These are phyloP conservation scores for Cossypha polioptera DNA, from an alignment of 2,797 vertebrate genomes.

Conservation along the genomic window DNA sequence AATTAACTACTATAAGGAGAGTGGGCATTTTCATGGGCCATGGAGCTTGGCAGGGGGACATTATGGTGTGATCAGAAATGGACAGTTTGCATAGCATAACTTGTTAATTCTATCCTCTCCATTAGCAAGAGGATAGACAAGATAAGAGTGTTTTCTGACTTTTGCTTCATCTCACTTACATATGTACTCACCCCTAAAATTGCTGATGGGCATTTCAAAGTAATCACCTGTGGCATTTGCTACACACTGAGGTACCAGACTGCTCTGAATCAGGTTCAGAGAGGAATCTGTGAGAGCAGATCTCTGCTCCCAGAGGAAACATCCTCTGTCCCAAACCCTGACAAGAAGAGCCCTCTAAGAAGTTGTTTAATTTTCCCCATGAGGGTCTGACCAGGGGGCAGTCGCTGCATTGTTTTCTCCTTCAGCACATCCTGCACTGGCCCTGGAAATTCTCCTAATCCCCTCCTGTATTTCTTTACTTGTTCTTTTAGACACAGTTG, in stretches of 20 bases:
- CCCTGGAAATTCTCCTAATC: not conserved
- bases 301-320: not conserved
- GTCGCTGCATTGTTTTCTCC: not conserved
- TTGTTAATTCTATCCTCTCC: not conserved
- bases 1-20: constrained; percentile 9
- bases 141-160: not conserved
- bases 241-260: not conserved
- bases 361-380: not conserved
- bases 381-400: not conserved
- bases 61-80: not conserved
- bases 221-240: accelerated
- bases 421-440: not conserved
- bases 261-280: accelerated
- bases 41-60: not conserved
- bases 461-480: not conserved
- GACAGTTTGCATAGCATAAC: not conserved
- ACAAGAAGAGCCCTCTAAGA: not conserved
- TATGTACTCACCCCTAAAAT: not conserved
- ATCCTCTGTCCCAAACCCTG: not conserved
- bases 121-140: not conserved
- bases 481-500: not conserved
- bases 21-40: constrained; percentile 6
- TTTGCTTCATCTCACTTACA: not conserved
- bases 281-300: not conserved
- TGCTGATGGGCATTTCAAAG: not conserved